Base-by-base conservation (phyloP, 2,797 vertebrate genomes). In the Sternotherus odoratus region DNA sequence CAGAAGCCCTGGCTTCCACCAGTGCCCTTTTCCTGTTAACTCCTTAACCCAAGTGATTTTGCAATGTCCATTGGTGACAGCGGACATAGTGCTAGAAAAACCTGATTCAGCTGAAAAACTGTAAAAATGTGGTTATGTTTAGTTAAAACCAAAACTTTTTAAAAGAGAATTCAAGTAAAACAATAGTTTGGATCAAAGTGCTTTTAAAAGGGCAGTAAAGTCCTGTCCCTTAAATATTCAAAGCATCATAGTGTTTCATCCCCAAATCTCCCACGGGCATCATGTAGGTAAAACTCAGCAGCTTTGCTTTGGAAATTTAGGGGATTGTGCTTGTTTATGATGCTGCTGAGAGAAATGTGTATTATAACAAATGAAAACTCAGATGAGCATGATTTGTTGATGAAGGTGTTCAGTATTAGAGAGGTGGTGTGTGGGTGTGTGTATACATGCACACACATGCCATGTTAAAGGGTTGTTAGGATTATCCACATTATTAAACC, bases 291-390 rank as follows among this genome's bases (percentile, higher is more conserved):
- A 82, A n/a, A 63, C 12, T 48, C 8, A 17, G 30, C 69, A 69
- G 51, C 33, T 89, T 85, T 82, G 63, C 13, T 74, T 57, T 49
- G 86, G 91, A 72, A 86, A 49, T 11, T 33, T 36, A 66, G 77
- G 66, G 48, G 50, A 16, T 26, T 0, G 0, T 26, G 0, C 0
- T 0, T 66, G 43, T 48, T 81, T 0, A 12, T 43, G 85, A 5
- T 0, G 0, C 80, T 86, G 85, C 33, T 66, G 1, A 50, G 43
- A 87, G 77, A 84, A 48, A 6, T 28, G 12, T 0, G 9, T 79
- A 11, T 57, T 87, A 2, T 3, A 87, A 36, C 24, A 82, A 77
- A n/a, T 28, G 49, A 74, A 54, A 50, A 8, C 28, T 15, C 83
- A 50, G 60, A 39, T 48, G n/a, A 3, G 28, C 26, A 82, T 63